Base-by-base conservation (phyloP, 2,797 vertebrate genomes). In the Malurus leucopterus region DNA sequence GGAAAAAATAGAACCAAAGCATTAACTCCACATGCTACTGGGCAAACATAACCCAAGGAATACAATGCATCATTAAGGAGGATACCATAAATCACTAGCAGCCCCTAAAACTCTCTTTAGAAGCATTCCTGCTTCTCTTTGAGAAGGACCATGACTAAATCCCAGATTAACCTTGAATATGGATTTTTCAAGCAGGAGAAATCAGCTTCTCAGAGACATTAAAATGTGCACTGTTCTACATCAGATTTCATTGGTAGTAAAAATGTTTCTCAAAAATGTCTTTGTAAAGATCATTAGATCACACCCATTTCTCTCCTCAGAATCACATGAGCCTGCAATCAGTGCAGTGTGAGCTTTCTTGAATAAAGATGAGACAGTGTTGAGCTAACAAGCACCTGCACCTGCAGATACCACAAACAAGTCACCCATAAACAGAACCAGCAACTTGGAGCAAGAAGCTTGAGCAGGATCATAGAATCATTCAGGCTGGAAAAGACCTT, bases 281-380 rank as follows among this genome's bases (percentile, higher is more conserved):
- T 76, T 55, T 44, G 40, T 22, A 88, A 89, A 70, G 41, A 64
- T 43, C n/a, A 21, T n/a, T 51, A 87, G 36, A 74, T 7, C 41
- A 65, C 55, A 72, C 63, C 29, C 20, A 26, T 63, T 85, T 62
- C 55, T 78, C 59, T 34, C 47, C 67, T 50, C 47, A 83, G 55
- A 76, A 50, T 32, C 63, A 78, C 1, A 2, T 6, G 41, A 85
- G 67, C 27, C 43, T 75, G 70, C 63, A 90, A 87, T 87, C 73
- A 85, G 84, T 41, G 44, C 41, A 68, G 17, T 21, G 23, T 12
- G 68, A 84, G 62, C 46, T 84, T 86, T 78, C 70, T n/a, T 74
- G 80, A 79, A 91, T 91, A 81, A 91, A 86, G 53, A 89, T 91
- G 67, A 95, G 72, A 26, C 13, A 23, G 30, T 16, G 29, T 51